Evolutionary conservation across 2,797 vertebrate species (phyloP).

Genomic region (Sebastes dallii): DNA sequence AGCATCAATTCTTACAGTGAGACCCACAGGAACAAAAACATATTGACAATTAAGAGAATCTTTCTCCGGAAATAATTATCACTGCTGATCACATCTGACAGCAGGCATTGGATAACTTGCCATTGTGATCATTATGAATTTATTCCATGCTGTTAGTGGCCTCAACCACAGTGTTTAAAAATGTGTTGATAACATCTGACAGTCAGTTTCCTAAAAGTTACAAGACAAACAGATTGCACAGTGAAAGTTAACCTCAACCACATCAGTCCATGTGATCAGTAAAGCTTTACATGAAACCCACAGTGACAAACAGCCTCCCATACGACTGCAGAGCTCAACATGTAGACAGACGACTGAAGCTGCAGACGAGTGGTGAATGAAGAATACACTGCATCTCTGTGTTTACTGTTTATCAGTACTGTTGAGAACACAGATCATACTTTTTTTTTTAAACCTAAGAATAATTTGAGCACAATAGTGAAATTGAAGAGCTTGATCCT

Average conservation of each 20-base stretch:
- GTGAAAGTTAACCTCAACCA: background rate
- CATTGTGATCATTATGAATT: background rate
- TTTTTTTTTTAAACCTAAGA: background rate
- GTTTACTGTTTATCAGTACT: background rate
- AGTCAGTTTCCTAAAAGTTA: background rate
- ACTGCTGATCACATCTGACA: background rate
- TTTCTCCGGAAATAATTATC: background rate
- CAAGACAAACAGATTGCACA: background rate
- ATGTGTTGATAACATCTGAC: background rate
- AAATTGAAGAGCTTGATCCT: background rate
- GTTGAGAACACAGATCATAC: background rate
- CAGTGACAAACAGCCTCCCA: background rate
- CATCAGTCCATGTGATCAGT: background rate
- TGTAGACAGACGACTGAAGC: background rate
- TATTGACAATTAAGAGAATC: too few relatives aligned
- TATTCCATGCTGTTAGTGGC: too few relatives aligned
- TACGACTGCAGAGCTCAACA: background rate
- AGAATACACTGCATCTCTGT: background rate
- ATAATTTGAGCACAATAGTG: background rate
- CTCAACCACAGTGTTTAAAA: background rate
- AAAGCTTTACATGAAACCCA: constrained; percentile 14
- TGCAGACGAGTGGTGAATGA: background rate
- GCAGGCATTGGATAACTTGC: background rate
- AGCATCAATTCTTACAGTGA: too few relatives aligned
- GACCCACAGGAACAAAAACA: too few relatives aligned